Evolutionary conservation across 2,797 vertebrate genomes (phyloP).

Genomic region (Capromys pilorides): DNA sequence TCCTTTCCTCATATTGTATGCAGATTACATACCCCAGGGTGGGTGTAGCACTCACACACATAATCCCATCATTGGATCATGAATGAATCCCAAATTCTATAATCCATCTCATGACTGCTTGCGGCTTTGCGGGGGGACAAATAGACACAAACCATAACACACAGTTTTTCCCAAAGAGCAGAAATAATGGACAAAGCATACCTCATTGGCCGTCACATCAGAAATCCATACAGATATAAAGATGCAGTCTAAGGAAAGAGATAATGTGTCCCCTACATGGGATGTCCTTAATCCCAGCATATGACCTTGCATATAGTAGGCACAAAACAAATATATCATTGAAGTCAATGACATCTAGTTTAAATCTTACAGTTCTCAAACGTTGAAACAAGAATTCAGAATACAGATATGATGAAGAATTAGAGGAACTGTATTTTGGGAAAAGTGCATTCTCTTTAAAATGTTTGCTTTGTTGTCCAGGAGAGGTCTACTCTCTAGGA

Average conservation of each 20-base stretch:
- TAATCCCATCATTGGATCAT: too few species aligned
- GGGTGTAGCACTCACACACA: too few species aligned
- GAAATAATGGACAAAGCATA: background rate
- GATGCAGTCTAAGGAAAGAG: background rate
- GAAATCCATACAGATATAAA: background rate
- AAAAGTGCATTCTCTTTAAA: background rate
- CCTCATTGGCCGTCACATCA: background rate
- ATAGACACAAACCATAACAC: too few species aligned
- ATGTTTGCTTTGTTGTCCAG: background rate
- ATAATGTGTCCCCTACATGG: background rate
- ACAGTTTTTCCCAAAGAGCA: background rate
- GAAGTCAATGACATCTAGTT: background rate
- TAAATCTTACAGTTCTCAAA: background rate
- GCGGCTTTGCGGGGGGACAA: too few species aligned
- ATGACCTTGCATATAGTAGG: background rate
- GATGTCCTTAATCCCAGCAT: background rate
- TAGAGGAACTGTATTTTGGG: background rate
- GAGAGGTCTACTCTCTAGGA: background rate
- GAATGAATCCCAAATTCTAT: too few species aligned
- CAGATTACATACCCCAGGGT: too few species aligned
- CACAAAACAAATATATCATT: background rate
- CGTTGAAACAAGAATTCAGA: background rate
- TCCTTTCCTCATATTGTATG: too few species aligned
- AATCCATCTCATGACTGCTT: too few species aligned
- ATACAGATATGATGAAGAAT: background rate